Conservation (phyloP, 2,113 vertebrate genomes). For the Brachionichthys hirsutus region DNA sequence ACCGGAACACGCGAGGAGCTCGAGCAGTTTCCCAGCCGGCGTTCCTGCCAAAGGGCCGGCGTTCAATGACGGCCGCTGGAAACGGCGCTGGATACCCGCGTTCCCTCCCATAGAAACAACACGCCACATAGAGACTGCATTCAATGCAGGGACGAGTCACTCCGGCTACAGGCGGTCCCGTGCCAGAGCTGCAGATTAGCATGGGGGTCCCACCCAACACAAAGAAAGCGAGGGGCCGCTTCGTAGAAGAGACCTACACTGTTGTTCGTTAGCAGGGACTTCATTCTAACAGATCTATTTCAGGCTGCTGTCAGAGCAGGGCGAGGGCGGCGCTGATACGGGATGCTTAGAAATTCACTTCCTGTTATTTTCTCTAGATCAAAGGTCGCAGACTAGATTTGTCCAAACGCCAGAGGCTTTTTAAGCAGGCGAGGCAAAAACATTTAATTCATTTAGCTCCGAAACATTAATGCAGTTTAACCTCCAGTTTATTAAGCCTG, state of each 20-base stretch:
- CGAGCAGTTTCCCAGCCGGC: conserved; percentile 50
- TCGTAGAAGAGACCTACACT: conserved; percentile 19
- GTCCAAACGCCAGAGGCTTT: too few relatives aligned
- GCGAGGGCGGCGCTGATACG: too few relatives aligned
- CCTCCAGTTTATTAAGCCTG: too few relatives aligned
- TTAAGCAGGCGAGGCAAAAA: too few relatives aligned
- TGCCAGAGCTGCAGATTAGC: conserved; percentile 50
- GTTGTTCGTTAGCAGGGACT: conserved; percentile 38
- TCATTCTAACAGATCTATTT: too few relatives aligned
- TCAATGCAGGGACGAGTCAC: conserved; percentile 54
- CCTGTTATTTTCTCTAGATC: too few relatives aligned
- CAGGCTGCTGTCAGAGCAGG: too few relatives aligned
- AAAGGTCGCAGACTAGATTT: too few relatives aligned
- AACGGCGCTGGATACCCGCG: conserved; percentile 40
- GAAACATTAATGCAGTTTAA: too few relatives aligned
- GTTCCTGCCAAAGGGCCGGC: conserved; percentile 40
- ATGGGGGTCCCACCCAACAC: conserved; percentile 37
- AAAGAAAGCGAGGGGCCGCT: conserved; percentile 41
- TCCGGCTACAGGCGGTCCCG: conserved; percentile 38
- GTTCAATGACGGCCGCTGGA: conserved; percentile 54
- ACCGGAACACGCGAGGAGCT: conserved; percentile 61
- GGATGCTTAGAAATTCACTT: too few relatives aligned
- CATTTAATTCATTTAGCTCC: too few relatives aligned
- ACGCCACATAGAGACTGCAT: conserved; percentile 64
- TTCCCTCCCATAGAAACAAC: conserved; percentile 64